Base-by-base conservation (phyloP, 2,113 vertebrate species). In the Spea multiplicata region DNA sequence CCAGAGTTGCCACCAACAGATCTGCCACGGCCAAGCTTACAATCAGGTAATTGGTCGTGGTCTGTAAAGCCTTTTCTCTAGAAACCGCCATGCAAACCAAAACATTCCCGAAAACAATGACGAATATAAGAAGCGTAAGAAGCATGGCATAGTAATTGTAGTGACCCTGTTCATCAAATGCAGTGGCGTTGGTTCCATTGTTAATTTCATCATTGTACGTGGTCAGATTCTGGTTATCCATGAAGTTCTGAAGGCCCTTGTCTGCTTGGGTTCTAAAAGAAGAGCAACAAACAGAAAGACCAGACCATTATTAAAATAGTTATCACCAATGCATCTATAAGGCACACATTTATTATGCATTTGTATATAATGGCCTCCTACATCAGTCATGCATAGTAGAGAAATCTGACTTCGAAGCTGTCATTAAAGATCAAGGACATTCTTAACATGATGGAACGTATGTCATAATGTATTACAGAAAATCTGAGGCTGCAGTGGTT, bases 71-170 rank as follows among this genome's bases (percentile, higher is more conserved):
- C 80, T 97, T 96, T 86, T 99, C 97, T 3, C 95, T 88, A 71
- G 96, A 98, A 75, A 99, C 97, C 0, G 97, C 97, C 83, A 99
- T 99, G 86, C 97, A 99, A 81, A 99, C 97, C 87, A 98, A 89
- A 76, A 99, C 97, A 0, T 99, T 99, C 87, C 97, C 97, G 0
- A 99, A 99, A 84, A 99, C 91, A 3, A 99, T 99, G 89, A 98
- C 82, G 0, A 97, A 97, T 89, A 99, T 99, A 87, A 99, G 97
- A 44, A 99, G 92, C 0, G 96, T 95, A 13, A 99, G 95, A 71
- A 99, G 94, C 93, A 94, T 94, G 86, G 97, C 97, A 0, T 99
- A 99, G 90, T 97, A 99, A 87, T 99, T 99, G 88, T 98, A 98
- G 10, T 89, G 94, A 65, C 92, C 91, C 86, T 86, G 93, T 30